phyloP scores from a whole-genome alignment of 1,140 invertebrate species.

The Hyles vespertilio region DNA sequence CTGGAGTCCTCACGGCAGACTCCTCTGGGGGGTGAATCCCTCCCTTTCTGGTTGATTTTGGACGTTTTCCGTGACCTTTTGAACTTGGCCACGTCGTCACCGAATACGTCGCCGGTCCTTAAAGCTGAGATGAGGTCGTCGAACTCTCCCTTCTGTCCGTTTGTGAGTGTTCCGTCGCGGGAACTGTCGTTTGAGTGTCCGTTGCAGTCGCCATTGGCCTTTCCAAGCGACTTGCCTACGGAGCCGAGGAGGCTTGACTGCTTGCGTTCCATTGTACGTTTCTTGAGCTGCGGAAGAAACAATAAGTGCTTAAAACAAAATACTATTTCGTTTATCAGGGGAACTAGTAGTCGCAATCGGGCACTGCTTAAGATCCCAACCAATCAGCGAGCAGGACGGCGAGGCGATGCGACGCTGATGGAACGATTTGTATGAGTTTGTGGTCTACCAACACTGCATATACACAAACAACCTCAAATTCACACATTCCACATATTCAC shows the following conservation, averaged over 20 bases:
- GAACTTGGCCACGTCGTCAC: constrained; percentile 96
- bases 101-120: constrained; percentile 97
- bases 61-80: constrained; percentile 85
- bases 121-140: constrained; percentile 97
- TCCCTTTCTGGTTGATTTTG: constrained; percentile 75
- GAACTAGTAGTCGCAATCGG: neutral
- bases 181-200: constrained; percentile 65
- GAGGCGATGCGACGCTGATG: no score
- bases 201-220: constrained; percentile 70
- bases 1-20: constrained; percentile 83
- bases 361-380: neutral
- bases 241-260: constrained; percentile 83
- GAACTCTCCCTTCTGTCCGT: constrained; percentile 90
- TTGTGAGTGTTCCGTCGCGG: constrained; percentile 54
- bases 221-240: constrained; percentile 77
- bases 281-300: constrained; percentile 80
- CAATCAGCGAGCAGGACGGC: no score
- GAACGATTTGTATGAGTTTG: no score
- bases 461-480: no score
- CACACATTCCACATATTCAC: no score
- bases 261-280: constrained; percentile 91
- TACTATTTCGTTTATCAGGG: neutral
- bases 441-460: no score
- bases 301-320: constrained; percentile 7
- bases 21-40: constrained; percentile 78